These are phyloP conservation scores for Acleris laterana DNA, from an alignment of 2,888 invertebrate genomes.

Conservation along the genomic window DNA sequence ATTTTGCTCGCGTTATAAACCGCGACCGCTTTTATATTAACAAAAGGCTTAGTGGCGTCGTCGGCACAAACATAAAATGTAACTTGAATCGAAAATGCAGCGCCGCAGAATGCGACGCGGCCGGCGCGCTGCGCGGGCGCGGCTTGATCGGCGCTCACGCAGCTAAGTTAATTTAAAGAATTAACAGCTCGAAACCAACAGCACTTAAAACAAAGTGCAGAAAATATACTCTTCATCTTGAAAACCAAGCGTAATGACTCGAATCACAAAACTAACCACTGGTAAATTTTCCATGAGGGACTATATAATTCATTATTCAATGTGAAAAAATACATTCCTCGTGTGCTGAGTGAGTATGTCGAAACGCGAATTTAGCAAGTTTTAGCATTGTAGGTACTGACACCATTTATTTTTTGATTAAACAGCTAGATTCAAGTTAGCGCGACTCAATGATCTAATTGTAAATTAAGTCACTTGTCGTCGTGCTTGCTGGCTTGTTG, in stretches of 20 bases:
- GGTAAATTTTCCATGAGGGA: too few relatives aligned
- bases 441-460: constrained; percentile 8
- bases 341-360: background rate
- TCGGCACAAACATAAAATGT: constrained; percentile 37
- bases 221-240: background rate
- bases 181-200: background rate
- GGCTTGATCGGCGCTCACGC: constrained; percentile 2
- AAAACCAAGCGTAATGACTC: background rate
- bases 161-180: background rate
- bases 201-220: background rate
- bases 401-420: constrained; percentile 16
- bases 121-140: background rate
- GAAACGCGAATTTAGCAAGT: background rate
- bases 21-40: constrained; percentile 37
- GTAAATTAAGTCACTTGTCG: constrained; percentile 16
- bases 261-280: background rate
- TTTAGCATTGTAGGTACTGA: background rate
- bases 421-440: constrained; percentile 5
- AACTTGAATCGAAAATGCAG: constrained; percentile 31
- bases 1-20: constrained; percentile 38
- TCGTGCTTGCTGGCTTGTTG: constrained; percentile 2
- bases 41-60: constrained; percentile 35
- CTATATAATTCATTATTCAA: too few relatives aligned
- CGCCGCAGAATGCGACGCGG: constrained; percentile 3
- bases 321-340: too few relatives aligned